Evolutionary conservation across 2,797 vertebrate genomes (phyloP).

Genomic region (Sebastes steindachneri): DNA sequence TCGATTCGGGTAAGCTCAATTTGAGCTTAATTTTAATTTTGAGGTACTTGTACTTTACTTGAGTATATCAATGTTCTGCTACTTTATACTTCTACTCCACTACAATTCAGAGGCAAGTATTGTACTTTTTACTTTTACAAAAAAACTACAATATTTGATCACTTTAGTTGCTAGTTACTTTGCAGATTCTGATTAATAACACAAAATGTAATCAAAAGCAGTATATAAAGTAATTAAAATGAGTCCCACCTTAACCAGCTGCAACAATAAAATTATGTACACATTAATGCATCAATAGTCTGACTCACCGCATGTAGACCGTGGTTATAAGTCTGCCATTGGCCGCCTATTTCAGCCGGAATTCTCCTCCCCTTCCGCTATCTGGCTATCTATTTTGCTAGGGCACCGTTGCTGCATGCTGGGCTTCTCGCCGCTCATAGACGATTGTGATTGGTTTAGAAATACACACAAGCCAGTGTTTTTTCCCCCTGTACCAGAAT

Average conservation of each 20-base stretch:
- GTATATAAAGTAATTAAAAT: not conserved
- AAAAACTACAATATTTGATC: not conserved
- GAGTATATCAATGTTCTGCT: not conserved
- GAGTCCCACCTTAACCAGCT: not conserved
- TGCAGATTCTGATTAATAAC: not conserved
- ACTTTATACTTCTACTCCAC: not conserved
- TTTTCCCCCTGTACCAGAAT: no score
- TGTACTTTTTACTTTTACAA: not conserved
- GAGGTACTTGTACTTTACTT: not conserved
- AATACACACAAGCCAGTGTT: no score
- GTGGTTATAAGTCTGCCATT: no score
- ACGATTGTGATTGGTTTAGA: no score
- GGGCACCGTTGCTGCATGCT: no score
- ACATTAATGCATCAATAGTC: not conserved
- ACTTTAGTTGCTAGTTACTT: not conserved
- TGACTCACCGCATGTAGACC: no score
- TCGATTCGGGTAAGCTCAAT: not conserved
- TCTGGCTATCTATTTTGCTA: no score
- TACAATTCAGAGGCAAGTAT: not conserved
- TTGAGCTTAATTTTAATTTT: not conserved
- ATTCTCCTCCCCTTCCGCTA: no score
- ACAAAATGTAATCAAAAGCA: not conserved
- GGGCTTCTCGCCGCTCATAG: no score
- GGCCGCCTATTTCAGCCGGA: no score
- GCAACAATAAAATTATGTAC: not conserved